Evolutionary conservation across 2,888 invertebrate species (phyloP).

Genomic region (Heliconius cydno): DNA sequence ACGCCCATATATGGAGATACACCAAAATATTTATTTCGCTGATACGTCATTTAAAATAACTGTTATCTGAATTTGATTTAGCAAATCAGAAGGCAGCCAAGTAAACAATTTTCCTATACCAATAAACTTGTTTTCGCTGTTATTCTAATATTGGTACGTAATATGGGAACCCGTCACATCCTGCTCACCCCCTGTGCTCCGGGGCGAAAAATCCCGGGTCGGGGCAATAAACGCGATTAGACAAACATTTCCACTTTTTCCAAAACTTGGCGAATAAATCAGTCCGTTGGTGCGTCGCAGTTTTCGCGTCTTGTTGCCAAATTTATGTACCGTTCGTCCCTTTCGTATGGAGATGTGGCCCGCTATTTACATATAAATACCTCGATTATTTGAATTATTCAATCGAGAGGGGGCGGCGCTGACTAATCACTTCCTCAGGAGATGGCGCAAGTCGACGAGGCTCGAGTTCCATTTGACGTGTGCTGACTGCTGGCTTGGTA

Average conservation of each 20-base stretch:
- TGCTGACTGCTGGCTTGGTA: slow-evolving; percentile 63
- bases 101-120: slow-evolving; percentile 42
- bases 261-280: slow-evolving; percentile 82
- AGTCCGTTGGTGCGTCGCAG: slow-evolving; percentile 81
- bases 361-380: slow-evolving; percentile 84
- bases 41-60: neutral
- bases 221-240: slow-evolving; percentile 80
- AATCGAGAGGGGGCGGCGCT: slow-evolving; percentile 83
- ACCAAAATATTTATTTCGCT: neutral
- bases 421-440: slow-evolving; percentile 83
- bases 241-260: slow-evolving; percentile 83
- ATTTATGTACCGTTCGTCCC: slow-evolving; percentile 84
- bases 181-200: slow-evolving; percentile 64
- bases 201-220: slow-evolving; percentile 72
- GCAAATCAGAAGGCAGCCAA: slow-evolving; percentile 24
- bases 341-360: slow-evolving; percentile 83
- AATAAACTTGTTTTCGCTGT: slow-evolving; percentile 54
- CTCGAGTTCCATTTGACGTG: slow-evolving; percentile 73
- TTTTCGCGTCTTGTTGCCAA: slow-evolving; percentile 82
- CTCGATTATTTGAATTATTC: slow-evolving; percentile 84
- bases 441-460: slow-evolving; percentile 77
- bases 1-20: neutral
- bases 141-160: slow-evolving; percentile 49
- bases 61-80: neutral
- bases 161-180: slow-evolving; percentile 40